Base-by-base conservation (phyloP, 2,888 invertebrate species). In the Pyrrhosoma nymphula region DNA sequence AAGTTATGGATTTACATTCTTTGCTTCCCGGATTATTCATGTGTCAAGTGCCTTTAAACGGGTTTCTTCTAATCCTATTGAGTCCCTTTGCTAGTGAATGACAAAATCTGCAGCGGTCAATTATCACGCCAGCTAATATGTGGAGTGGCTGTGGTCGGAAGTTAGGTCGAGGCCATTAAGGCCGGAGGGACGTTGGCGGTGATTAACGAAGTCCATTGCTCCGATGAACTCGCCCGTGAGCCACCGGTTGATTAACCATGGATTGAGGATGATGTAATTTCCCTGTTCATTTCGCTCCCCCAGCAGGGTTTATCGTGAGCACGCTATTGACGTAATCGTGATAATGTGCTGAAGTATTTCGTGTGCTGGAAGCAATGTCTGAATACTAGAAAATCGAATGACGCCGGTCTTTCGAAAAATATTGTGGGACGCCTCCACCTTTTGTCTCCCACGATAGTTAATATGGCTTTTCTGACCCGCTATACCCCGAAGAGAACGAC, bases 141-240 rank as follows among this genome's bases (percentile, higher is more conserved):
- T 35, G 16, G 35, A 35, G 82, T 82, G 30, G 30, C n/a, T 82
- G 35, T 30, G 35, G 35, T 82, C 82, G 82, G 82, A 82, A 82
- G 82, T 82, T 82, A 82, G 82, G 82, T 82, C 16, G 82, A 26
- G 82, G 30, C 82, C 82, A 35, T 82, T 35, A 82, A 82, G 30
- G 35, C 82, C 35, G 30, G 3, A 18, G 35, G 82, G 82, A 82
- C 35, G 35, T 35, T 35, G 35, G 16, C 35, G 30, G 82, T 82
- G 35, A 82, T 82, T 35, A 35, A 82, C 82, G 30, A 35, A 82
- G 35, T 82, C 82, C 82, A 82, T 30, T 82, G 35, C 82, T 82
- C 82, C 35, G 30, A 35, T 82, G 82, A 82, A 18, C 35, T 16
- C 35, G 18, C 35, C 30, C 82, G 35, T 82, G 82, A 30, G 35